Evolutionary conservation across 1,140 invertebrate species (phyloP).

Genomic region (Drosophila lacertosa): DNA sequence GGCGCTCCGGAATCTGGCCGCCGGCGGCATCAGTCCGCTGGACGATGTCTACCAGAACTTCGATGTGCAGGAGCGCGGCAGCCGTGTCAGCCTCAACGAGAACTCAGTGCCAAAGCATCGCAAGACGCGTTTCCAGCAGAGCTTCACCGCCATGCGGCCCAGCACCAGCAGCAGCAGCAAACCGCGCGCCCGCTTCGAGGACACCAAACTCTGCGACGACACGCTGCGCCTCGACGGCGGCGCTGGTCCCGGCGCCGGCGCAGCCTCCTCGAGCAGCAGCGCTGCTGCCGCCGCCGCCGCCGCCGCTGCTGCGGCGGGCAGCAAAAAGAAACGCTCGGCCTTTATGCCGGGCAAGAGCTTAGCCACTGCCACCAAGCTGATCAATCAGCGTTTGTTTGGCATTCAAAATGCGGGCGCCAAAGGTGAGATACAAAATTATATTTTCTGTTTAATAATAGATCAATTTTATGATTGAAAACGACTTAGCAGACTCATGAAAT

Average conservation of each 20-base stretch:
- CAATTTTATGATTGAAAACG: too few relatives aligned
- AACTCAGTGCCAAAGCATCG: conserved; percentile 91
- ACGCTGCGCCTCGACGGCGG: conserved; percentile 79
- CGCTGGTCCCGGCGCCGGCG: background rate
- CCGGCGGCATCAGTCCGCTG: conserved; percentile 83
- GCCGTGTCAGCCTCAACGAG: conserved; percentile 88
- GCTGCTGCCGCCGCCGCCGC: conserved; percentile 23
- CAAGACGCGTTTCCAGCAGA: conserved; percentile 93
- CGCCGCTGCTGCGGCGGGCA: conserved; percentile 32
- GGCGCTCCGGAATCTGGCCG: conserved; percentile 85
- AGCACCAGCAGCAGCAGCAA: conserved; percentile 34
- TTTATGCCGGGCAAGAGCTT: conserved; percentile 88
- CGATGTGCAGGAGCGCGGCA: conserved; percentile 85
- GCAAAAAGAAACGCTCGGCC: conserved; percentile 85
- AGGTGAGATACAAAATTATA: conserved; percentile 71
- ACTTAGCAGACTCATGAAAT: too few relatives aligned
- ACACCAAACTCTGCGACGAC: conserved; percentile 85
- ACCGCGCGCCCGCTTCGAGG: conserved; percentile 78
- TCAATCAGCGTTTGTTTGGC: conserved; percentile 91
- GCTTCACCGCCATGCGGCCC: conserved; percentile 68
- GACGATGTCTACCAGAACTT: conserved; percentile 86
- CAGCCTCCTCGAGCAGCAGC: conserved; percentile 23
- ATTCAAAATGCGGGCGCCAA: conserved; percentile 86
- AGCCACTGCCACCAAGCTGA: conserved; percentile 89
- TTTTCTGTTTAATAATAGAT: too few relatives aligned